These are phyloP conservation scores for Mola mola DNA, from an alignment of 2,113 vertebrate species.

Conservation along the genomic window DNA sequence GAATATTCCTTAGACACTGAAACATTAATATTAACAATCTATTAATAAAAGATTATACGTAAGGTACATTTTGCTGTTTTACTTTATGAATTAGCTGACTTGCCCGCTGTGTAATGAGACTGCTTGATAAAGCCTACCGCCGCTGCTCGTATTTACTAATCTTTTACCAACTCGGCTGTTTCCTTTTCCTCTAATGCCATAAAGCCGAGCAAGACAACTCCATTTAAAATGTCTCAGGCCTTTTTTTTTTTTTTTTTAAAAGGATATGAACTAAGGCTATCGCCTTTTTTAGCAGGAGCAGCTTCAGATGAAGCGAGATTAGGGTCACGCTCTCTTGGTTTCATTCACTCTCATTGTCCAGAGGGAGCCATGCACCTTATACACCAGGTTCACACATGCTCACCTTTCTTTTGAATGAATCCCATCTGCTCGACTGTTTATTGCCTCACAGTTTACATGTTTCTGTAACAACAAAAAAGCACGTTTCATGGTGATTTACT, in stretches of 20 bases:
- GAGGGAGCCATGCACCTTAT: constrained; percentile 12
- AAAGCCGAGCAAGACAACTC: not conserved
- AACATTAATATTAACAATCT: too few relatives aligned
- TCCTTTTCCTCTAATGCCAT: not conserved
- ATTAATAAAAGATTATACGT: too few relatives aligned
- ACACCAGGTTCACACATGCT: not conserved
- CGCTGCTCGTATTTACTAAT: not conserved
- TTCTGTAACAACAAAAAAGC: not conserved
- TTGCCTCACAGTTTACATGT: not conserved
- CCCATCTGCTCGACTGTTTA: not conserved
- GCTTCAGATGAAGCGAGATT: constrained; percentile 24
- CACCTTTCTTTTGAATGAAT: not conserved
- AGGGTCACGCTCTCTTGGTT: constrained; percentile 36
- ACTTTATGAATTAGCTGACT: too few relatives aligned
- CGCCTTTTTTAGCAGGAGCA: constrained; percentile 14
- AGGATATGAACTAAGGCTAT: not conserved
- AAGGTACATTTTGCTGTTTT: not conserved
- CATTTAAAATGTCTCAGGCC: not conserved
- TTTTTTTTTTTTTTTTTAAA: too few relatives aligned
- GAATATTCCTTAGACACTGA: too few relatives aligned
- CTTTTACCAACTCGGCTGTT: not conserved
- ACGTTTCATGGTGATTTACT: too few relatives aligned
- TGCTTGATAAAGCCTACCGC: too few relatives aligned
- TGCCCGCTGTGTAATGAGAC: too few relatives aligned
- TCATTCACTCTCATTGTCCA: constrained; percentile 29